Conservation (phyloP, 2,797 vertebrate genomes). For the Adrianichthys oophorus region DNA sequence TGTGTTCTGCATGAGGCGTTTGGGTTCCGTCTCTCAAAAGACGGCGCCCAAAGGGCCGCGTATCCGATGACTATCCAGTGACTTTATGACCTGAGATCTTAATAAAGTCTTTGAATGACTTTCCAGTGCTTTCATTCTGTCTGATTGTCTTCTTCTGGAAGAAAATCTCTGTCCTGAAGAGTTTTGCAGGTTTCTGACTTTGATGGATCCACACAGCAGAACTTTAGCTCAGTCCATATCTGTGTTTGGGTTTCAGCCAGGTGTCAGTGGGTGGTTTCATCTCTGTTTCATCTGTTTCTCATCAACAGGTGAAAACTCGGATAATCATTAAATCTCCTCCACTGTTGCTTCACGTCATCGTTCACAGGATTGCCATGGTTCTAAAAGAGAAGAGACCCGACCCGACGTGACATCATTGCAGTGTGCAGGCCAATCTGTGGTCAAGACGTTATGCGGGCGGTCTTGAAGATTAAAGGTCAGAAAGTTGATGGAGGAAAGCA, state of each 20-base stretch:
- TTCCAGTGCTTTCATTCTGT: slow-evolving; percentile 56
- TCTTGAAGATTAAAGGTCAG: too few species aligned
- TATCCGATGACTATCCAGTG: slow-evolving; percentile 62
- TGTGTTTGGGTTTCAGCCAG: slow-evolving; percentile 46
- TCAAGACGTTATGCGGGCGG: too few species aligned
- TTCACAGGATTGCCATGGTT: slow-evolving; percentile 26
- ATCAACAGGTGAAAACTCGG: slow-evolving; percentile 70
- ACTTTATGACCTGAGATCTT: slow-evolving; percentile 73
- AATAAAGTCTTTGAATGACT: slow-evolving; percentile 72
- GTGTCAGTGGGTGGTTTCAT: slow-evolving; percentile 51
- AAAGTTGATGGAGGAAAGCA: too few species aligned
- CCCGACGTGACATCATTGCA: slow-evolving; percentile 22
- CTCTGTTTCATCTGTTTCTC: slow-evolving; percentile 63
- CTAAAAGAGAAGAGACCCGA: slow-evolving; percentile 30
- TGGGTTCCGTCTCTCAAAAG: slow-evolving; percentile 53
- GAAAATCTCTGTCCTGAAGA: slow-evolving; percentile 61
- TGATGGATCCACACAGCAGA: slow-evolving; percentile 41
- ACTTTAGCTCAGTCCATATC: slow-evolving; percentile 51
- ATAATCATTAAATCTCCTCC: slow-evolving; percentile 54
- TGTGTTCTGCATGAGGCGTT: slow-evolving; percentile 48
- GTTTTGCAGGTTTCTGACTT: slow-evolving; percentile 68
- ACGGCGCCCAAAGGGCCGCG: slow-evolving; percentile 43
- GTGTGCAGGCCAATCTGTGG: neutral
- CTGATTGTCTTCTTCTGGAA: slow-evolving; percentile 37
- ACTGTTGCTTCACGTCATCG: slow-evolving; percentile 27